These are phyloP conservation scores for Lepidurus couesii DNA, from an alignment of 1,140 invertebrate species.

Conservation along the genomic window DNA sequence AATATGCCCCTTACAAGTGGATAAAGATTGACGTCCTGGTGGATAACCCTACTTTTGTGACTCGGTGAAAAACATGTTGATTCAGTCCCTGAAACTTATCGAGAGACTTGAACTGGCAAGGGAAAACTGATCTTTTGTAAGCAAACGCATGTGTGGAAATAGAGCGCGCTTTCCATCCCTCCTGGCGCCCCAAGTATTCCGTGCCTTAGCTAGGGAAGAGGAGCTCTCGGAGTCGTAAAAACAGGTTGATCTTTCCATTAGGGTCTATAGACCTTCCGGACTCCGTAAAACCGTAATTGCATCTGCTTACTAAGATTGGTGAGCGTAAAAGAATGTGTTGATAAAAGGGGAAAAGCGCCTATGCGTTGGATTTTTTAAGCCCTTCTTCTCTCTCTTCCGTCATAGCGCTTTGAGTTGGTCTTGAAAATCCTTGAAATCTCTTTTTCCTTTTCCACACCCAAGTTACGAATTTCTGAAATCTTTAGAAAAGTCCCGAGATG, in stretches of 20 bases:
- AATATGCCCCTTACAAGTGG: too few species aligned
- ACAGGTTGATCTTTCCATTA: constrained; percentile 22
- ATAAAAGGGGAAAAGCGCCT: neutral
- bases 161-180: neutral
- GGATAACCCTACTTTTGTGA: neutral
- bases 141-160: neutral
- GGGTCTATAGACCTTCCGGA: neutral
- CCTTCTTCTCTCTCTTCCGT: neutral
- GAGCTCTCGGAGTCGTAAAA: neutral
- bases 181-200: neutral
- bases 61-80: neutral
- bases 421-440: neutral
- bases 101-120: too few species aligned
- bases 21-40: neutral
- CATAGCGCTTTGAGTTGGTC: neutral
- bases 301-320: neutral
- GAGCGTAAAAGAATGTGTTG: neutral
- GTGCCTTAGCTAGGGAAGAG: neutral
- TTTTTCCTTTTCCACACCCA: neutral
- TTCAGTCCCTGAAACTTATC: neutral
- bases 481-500: neutral
- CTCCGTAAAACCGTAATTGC: constrained; percentile 1
- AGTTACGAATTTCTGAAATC: neutral
- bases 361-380: neutral
- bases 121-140: neutral